phyloP scores from a whole-genome alignment of 2,888 invertebrate genomes.

The Nemoura dubitans region DNA sequence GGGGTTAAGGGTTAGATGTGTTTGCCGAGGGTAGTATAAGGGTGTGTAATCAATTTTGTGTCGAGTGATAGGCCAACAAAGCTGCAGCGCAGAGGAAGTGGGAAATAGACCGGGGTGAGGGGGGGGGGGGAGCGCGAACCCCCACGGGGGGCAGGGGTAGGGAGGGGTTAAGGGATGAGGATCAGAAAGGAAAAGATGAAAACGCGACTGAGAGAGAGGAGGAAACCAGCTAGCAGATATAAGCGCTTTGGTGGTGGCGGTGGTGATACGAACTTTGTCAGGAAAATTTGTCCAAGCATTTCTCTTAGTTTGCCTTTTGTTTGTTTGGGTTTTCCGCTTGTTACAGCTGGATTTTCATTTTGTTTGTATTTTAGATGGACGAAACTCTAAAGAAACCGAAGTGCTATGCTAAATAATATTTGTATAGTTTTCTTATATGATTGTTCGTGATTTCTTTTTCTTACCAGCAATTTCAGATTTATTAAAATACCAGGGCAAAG shows the following conservation, averaged over 20 bases:
- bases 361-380: too few relatives aligned
- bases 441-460: not conserved
- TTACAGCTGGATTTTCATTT: too few relatives aligned
- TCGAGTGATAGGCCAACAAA: constrained; percentile 49
- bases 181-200: constrained; percentile 36
- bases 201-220: not conserved
- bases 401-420: too few relatives aligned
- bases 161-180: constrained; percentile 33
- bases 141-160: constrained; percentile 16
- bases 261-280: constrained; percentile 16
- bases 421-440: too few relatives aligned
- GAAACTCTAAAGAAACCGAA: too few relatives aligned
- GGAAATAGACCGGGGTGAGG: constrained; percentile 41
- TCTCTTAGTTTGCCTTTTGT: not conserved
- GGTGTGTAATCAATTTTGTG: constrained; percentile 49
- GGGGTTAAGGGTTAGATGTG: constrained; percentile 26
- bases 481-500: not conserved
- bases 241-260: not conserved
- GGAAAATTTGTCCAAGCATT: not conserved
- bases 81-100: constrained; percentile 34
- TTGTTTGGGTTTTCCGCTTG: not conserved
- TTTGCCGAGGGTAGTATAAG: constrained; percentile 40
- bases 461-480: not conserved
- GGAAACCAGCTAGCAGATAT: not conserved
- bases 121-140: not conserved